Evolutionary conservation across 2,113 vertebrate genomes (phyloP), one percentile per base, ranked within the genome.

Genomic region (Oryzias woworae): DNA sequence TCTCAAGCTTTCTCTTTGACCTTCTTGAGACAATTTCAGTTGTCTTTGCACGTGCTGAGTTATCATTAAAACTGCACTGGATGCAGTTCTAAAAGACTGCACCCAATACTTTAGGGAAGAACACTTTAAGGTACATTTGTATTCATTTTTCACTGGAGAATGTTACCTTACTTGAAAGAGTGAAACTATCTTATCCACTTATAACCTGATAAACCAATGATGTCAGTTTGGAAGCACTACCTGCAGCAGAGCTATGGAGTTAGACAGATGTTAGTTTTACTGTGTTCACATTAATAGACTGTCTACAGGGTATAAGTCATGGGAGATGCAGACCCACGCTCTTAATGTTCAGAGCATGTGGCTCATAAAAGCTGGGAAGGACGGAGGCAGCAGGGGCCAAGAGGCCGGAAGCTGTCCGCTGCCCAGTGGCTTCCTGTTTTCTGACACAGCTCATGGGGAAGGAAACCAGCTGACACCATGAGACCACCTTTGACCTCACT

Each of bases 371-470:
- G 45, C 71, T 6, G 56, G 63, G 78, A 36, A 72, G 80, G 77
- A 82, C 51, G 36, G 62, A 56, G 71, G 70, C 67, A 14, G 53
- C 56, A 0, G 14, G 67, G 73, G 75, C 66, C 64, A 62, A 71
- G 66, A 65, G 83, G 75, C 81, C 69, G 80, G 87, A 89, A 89
- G 78, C 78, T 58, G 44, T 78, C 67, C 66, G 69, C 84, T 69
- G 56, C 71, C 76, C 75, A 76, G 78, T 71, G n/a, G 80, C 84
- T 85, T 89, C 85, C 87, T 88, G 85, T 86, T 88, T 85, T 73
- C 62, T 75, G 63, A 73, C 69, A 56, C 59, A 16, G 67, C 23
- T 66, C 56, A 10, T 59, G 71, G 53, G 58, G 71, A 66, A 75
- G 76, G 72, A 60, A 77, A 61, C 31, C 6, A 23, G 16, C 47